A percentile compares a stretch with the other conserved stretches of the same genome.
These are phyloP conservation scores for Drosophila sordidula DNA, from an alignment of 2,888 invertebrate genomes.

Conservation along the genomic window DNA sequence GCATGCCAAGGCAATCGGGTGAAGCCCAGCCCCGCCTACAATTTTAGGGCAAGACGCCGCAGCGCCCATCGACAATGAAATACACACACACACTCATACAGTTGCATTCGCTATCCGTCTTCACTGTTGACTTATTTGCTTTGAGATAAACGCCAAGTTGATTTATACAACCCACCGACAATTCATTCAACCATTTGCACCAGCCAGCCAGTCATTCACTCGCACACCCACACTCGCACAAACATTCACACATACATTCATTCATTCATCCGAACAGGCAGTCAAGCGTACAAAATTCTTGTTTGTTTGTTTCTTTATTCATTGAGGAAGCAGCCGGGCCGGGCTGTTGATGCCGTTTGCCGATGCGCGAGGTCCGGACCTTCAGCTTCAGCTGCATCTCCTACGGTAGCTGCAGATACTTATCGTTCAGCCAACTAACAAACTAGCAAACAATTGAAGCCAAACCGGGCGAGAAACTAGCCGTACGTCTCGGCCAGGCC, in stretches of 20 bases:
- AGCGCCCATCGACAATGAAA: conserved; percentile 27
- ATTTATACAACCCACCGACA: conserved; percentile 80
- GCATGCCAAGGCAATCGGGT: not conserved
- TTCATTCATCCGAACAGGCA: conserved; percentile 67
- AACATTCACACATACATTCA: conserved; percentile 36
- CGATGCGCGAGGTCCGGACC: too few species aligned
- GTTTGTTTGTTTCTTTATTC: conserved; percentile 80
- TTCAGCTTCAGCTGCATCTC: not conserved
- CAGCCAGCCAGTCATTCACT: conserved; percentile 51
- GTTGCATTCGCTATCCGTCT: conserved; percentile 76
- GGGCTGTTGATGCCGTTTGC: not conserved
- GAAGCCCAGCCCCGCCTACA: not conserved
- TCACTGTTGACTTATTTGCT: conserved; percentile 80
- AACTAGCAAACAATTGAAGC: conserved; percentile 71
- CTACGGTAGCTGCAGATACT: conserved; percentile 47
- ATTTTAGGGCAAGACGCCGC: conserved; percentile 14
- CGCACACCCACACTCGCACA: conserved; percentile 17
- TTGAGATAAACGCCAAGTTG: conserved; percentile 80
- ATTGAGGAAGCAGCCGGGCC: conserved; percentile 59
- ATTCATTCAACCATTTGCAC: conserved; percentile 78
- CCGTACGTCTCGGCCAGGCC: conserved; percentile 21
- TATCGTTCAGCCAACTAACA: conserved; percentile 65
- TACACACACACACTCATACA: conserved; percentile 17
- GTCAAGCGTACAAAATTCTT: conserved; percentile 75
- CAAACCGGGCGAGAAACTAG: conserved; percentile 44